Percentiles rank a stretch among this genome's conserved stretches.
phyloP scores from a whole-genome alignment of 2,888 invertebrate species.

The Cataglyphis cursor region DNA sequence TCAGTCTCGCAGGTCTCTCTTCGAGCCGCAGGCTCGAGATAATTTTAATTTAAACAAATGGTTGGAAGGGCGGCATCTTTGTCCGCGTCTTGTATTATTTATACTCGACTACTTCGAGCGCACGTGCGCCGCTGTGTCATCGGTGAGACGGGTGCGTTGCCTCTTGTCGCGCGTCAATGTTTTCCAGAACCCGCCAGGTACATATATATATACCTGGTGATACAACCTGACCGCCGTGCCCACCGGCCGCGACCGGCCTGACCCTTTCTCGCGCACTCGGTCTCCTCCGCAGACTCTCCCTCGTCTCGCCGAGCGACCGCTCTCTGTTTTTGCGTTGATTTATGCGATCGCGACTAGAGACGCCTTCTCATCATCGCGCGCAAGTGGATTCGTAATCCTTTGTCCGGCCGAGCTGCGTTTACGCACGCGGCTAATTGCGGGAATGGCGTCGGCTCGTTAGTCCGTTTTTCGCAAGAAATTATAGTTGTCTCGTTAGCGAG shows the following conservation, averaged over 20 bases:
- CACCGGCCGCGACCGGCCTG: conserved; percentile 37
- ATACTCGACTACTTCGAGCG: conserved; percentile 84
- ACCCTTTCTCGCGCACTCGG: conserved; percentile 27
- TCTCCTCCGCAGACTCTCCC: conserved; percentile 31
- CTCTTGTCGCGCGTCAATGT: conserved; percentile 83
- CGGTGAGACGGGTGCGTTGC: conserved; percentile 81
- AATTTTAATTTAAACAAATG: conserved; percentile 87
- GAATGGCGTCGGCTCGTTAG: conserved; percentile 54
- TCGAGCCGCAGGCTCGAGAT: conserved; percentile 76
- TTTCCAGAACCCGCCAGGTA: conserved; percentile 81
- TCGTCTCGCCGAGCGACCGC: conserved; percentile 54
- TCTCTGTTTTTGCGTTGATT: conserved; percentile 74
- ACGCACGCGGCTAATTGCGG: conserved; percentile 51
- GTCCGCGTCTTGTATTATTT: conserved; percentile 86
- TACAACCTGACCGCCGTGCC: conserved; percentile 17
- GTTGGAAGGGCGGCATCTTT: conserved; percentile 86
- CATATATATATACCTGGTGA: conserved; percentile 67
- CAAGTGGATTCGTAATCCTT: conserved; percentile 61
- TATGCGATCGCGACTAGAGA: conserved; percentile 75
- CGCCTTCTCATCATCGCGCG: conserved; percentile 68
- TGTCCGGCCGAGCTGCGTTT: conserved; percentile 46
- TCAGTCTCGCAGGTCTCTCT: neutral
- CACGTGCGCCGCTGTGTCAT: conserved; percentile 87
- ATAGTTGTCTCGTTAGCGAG: conserved; percentile 44
- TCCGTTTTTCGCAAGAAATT: conserved; percentile 49